phyloP scores from a whole-genome alignment of 2,888 invertebrate species.

The Celastrina argiolus region DNA sequence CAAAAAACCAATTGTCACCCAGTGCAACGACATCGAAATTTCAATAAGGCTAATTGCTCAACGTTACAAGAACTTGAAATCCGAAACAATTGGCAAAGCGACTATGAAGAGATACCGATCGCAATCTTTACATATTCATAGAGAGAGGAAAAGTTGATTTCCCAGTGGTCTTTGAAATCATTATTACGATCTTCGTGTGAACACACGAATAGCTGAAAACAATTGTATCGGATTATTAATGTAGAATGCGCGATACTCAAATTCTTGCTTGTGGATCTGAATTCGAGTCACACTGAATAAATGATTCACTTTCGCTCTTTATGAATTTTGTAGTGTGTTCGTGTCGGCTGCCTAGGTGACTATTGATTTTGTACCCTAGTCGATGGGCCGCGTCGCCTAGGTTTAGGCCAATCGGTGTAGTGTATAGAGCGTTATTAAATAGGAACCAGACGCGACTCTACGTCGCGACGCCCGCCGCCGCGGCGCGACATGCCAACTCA shows the following conservation, averaged over 20 bases:
- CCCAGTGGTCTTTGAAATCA: constrained; percentile 13
- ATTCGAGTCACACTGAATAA: neutral
- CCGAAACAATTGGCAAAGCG: neutral
- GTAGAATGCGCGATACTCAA: neutral
- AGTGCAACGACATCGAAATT: constrained; percentile 5
- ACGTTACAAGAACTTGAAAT: constrained; percentile 1
- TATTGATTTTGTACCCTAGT: constrained; percentile 1
- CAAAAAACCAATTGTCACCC: constrained; percentile 10
- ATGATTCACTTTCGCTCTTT: constrained; percentile 4
- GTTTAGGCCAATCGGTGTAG: constrained; percentile 7
- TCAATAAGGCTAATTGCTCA: neutral
- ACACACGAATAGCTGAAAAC: neutral
- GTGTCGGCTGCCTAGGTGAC: neutral
- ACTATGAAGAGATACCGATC: neutral
- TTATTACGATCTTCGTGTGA: constrained; percentile 11
- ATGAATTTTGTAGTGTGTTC: constrained; percentile 11
- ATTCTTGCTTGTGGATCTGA: neutral
- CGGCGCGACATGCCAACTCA: constrained; percentile 42
- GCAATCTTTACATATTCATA: constrained; percentile 5
- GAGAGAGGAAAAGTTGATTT: constrained; percentile 14
- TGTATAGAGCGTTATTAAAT: constrained; percentile 14
- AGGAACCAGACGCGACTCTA: constrained; percentile 32
- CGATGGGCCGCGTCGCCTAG: constrained; percentile 6
- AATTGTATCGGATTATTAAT: neutral
- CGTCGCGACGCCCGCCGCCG: constrained; percentile 40